Conservation (phyloP, 1,140 invertebrate genomes). For the Saccostrea cuccullata region DNA sequence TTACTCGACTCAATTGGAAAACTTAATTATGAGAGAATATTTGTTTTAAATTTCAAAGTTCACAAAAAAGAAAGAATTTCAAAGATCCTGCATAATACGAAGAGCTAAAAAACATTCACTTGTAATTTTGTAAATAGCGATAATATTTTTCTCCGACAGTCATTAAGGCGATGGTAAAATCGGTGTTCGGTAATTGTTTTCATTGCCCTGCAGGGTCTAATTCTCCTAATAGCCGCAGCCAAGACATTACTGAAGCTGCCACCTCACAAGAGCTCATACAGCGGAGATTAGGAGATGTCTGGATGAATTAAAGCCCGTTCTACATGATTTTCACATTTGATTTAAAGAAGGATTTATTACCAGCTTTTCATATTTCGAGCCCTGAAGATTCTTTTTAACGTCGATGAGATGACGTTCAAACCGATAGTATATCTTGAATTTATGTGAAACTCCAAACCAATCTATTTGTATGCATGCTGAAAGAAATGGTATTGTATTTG, state of each 20-base stretch:
- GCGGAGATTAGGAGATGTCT: not conserved
- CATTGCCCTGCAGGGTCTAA: not conserved
- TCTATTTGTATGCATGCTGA: not conserved
- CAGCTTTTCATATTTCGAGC: not conserved
- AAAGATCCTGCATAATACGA: not conserved
- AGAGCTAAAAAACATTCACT: not conserved
- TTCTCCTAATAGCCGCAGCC: not conserved
- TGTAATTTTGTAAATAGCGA: not conserved
- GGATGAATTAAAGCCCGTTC: not conserved
- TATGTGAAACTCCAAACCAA: not conserved
- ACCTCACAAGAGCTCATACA: not conserved
- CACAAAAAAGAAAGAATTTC: slow-evolving; percentile 1
- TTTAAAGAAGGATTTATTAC: not conserved
- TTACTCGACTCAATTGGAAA: not conserved
- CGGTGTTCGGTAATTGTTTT: not conserved
- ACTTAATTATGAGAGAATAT: not conserved
- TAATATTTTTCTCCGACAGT: not conserved
- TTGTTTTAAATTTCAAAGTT: not conserved
- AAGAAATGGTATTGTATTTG: not conserved
- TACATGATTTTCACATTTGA: slow-evolving; percentile 18
- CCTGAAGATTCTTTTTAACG: not conserved
- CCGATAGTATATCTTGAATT: not conserved
- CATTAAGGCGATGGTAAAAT: not conserved
- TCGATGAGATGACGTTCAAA: not conserved
- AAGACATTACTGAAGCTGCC: not conserved